Conservation (phyloP, 2,888 invertebrate species). For the Asteroscopus sphinx region DNA sequence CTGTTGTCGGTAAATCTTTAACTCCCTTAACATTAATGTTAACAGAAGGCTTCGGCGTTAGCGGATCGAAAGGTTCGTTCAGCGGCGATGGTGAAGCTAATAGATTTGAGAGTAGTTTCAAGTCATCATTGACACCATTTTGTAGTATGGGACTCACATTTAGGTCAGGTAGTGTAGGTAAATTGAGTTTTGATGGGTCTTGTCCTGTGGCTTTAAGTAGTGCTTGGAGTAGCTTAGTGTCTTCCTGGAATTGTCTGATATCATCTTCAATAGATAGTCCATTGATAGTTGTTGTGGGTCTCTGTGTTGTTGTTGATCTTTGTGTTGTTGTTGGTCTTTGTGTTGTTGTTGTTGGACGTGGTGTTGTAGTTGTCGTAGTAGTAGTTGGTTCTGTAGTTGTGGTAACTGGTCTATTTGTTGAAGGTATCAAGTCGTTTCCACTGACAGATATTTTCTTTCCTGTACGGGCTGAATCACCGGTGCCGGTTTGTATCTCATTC, state of each 20-base stretch:
- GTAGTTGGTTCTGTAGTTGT: constrained; percentile 67
- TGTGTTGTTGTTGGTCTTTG: constrained; percentile 68
- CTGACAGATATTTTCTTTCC: constrained; percentile 73
- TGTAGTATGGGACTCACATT: constrained; percentile 76
- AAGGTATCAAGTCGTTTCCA: constrained; percentile 68
- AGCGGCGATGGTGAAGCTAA: constrained; percentile 79
- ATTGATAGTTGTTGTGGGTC: constrained; percentile 67
- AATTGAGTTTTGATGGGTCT: constrained; percentile 84
- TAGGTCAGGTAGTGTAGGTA: constrained; percentile 78
- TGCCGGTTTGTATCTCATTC: constrained; percentile 80
- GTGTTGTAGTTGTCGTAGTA: constrained; percentile 64
- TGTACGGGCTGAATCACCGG: constrained; percentile 67
- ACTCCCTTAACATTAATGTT: constrained; percentile 62
- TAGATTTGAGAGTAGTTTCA: constrained; percentile 78
- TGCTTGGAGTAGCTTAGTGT: constrained; percentile 84
- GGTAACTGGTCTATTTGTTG: constrained; percentile 60
- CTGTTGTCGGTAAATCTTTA: constrained; percentile 65
- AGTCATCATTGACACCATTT: constrained; percentile 67
- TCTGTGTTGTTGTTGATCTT: constrained; percentile 65
- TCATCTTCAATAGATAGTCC: constrained; percentile 83
- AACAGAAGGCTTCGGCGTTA: constrained; percentile 69
- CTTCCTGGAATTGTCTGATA: constrained; percentile 86
- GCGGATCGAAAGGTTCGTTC: constrained; percentile 77
- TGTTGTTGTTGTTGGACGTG: constrained; percentile 64
- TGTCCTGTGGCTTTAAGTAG: constrained; percentile 85